Base-by-base conservation (phyloP, 37 sponge, comb jelly and placozoan species). In the Hormiphora californensis region DNA sequence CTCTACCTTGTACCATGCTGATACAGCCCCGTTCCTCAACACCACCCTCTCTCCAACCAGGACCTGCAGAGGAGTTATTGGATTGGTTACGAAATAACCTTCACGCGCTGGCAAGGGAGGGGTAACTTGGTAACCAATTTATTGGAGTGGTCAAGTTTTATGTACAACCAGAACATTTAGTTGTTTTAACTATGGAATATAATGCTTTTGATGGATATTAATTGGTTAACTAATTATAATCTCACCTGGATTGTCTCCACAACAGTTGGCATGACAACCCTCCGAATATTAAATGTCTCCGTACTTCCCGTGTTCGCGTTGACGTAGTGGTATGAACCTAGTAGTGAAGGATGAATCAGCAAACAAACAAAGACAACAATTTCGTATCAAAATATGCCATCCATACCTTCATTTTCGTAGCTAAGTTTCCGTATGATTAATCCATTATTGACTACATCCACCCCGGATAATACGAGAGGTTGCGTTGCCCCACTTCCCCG, bases 1-100 rank as follows among this genome's bases (percentile, higher is more conserved):
- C n/a, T 23, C n/a, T 23, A 57, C 61, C 27, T 57, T 57, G n/a
- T 57, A 57, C 61, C 61, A 57, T n/a, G n/a, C n/a, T n/a, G n/a
- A n/a, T n/a, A n/a, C n/a, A n/a, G n/a, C n/a, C n/a, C n/a, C n/a
- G n/a, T n/a, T n/a, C n/a, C n/a, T n/a, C n/a, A n/a, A n/a, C n/a
- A n/a, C n/a, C n/a, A n/a, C n/a, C n/a, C n/a, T n/a, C n/a, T n/a
- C n/a, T n/a, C n/a, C n/a, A n/a, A n/a, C n/a, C n/a, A n/a, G n/a
- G n/a, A n/a, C n/a, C n/a, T n/a, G n/a, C n/a, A n/a, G n/a, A n/a
- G n/a, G n/a, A n/a, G n/a, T n/a, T n/a, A n/a, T n/a, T n/a, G n/a
- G n/a, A n/a, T n/a, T n/a, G n/a, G n/a, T n/a, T n/a, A n/a, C n/a
- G n/a, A n/a, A n/a, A n/a, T n/a, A n/a, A n/a, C n/a, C n/a, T n/a